Evolutionary conservation across 1,140 invertebrate species (phyloP).

Genomic region (Archivesica marissinica): DNA sequence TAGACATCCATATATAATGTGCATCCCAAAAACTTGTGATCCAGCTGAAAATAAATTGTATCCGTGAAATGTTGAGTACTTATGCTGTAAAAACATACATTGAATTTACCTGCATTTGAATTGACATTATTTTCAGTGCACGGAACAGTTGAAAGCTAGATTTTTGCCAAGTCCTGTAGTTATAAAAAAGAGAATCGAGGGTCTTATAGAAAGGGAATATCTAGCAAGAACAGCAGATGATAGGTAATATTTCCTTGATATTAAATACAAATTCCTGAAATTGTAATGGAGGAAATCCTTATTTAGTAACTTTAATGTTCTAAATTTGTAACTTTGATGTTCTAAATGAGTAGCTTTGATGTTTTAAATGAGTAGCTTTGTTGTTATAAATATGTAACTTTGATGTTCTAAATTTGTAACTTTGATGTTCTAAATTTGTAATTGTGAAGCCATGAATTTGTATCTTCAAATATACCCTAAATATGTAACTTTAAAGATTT

Average conservation of each 20-base stretch:
- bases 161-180: slow-evolving; percentile 99
- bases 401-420: not conserved
- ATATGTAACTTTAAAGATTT: no score
- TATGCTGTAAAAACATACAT: no score
- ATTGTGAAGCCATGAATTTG: not conserved
- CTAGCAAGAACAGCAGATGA: slow-evolving; percentile 97
- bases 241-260: slow-evolving; percentile 85
- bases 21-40: no score
- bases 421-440: not conserved
- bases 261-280: not conserved
- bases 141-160: slow-evolving; percentile 96
- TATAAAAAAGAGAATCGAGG: slow-evolving; percentile 99
- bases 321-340: not conserved
- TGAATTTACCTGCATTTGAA: no score
- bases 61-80: no score
- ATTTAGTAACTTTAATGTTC: not conserved
- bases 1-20: no score
- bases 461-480: not conserved
- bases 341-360: not conserved
- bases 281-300: not conserved
- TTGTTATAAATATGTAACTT: not conserved
- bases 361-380: not conserved
- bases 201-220: slow-evolving; percentile 99
- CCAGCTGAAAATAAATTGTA: no score
- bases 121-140: slow-evolving; percentile 88